Base-by-base conservation (phyloP, 2,888 invertebrate genomes). In the Ditylenchus weischeri region DNA sequence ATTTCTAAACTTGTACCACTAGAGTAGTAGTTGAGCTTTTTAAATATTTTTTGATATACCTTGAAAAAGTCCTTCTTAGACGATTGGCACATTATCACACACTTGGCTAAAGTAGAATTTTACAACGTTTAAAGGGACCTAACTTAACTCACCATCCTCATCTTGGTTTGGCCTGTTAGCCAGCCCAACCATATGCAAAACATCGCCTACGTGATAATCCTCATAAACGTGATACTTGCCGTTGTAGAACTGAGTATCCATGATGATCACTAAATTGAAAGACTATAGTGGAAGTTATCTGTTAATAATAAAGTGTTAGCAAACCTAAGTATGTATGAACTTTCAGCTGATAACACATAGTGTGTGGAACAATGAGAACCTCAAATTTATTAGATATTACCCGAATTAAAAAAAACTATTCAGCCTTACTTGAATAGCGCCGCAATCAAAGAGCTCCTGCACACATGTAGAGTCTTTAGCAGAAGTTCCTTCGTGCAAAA, bases 61-160 rank as follows among this genome's bases (percentile, higher is more conserved):
- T 94, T 93, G 86, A 93, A 96, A 88, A 94, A 95, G 78, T 95
- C 93, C 86, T 95, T 96, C 85, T 96, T 98, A 13, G 94, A 93
- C 65, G 90, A 90, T 79, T 93, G 96, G 84, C 98, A 98, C 88
- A 99, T 90, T 6, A 98, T 88, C 13, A 96, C 93, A 74, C 93
- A 94, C 80, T 94, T 86, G 29, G 85, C 85, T 85, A 75, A 62
- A 72, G 47, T n/a, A 15, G 13, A 62, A 21, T 0, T 6, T 47
- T 51, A 19, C 19, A 2, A 48, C 4, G 3, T 15, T 62, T 6
- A 8, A 38, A 21, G 1, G 48, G 36, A 57, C 19, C 2, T 11
- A 3, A 38, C 36, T 19, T 11, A 43, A 48, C 66, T 66, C 90
- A 47, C 93, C 90, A 83, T 93, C 92, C 23, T 91, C 90, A 84